Percentiles rank a stretch among this genome's conserved stretches.
Conservation (phyloP, 2,888 invertebrate genomes). For the Leuctra nigra region DNA sequence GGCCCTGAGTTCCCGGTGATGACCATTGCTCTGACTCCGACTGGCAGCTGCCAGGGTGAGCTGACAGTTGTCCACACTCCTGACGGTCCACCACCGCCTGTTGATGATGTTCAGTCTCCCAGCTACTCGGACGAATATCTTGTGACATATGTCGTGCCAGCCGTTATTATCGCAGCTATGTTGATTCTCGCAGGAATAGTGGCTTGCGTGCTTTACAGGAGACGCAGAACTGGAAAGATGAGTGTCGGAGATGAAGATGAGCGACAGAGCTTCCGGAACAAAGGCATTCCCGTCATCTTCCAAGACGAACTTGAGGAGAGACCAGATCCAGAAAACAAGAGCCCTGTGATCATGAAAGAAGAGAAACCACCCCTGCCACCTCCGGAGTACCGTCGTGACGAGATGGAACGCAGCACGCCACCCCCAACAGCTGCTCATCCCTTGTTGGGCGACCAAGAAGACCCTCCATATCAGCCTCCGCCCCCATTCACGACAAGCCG, state of each 20-base stretch:
- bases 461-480: constrained; percentile 86
- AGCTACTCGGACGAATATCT: constrained; percentile 42
- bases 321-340: constrained; percentile 81
- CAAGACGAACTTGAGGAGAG: constrained; percentile 94
- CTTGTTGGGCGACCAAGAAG: constrained; percentile 40
- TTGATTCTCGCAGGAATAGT: constrained; percentile 78
- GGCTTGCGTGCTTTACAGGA: constrained; percentile 79
- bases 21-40: constrained; percentile 53
- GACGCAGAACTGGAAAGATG: constrained; percentile 75
- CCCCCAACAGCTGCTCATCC: constrained; percentile 32
- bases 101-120: constrained; percentile 39
- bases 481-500: constrained; percentile 73
- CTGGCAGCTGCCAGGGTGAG: constrained; percentile 52
- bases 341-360: constrained; percentile 89
- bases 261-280: constrained; percentile 52
- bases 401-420: constrained; percentile 31
- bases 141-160: constrained; percentile 80
- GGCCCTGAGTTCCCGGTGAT: constrained; percentile 64
- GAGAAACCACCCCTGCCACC: constrained; percentile 90
- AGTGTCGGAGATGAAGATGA: constrained; percentile 74
- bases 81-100: constrained; percentile 34
- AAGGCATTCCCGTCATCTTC: constrained; percentile 89
- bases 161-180: constrained; percentile 82
- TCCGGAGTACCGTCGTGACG: constrained; percentile 62
- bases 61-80: constrained; percentile 40